These are phyloP conservation scores for Hypomecis atomaria DNA, from an alignment of 2,888 invertebrate species.

Conservation along the genomic window DNA sequence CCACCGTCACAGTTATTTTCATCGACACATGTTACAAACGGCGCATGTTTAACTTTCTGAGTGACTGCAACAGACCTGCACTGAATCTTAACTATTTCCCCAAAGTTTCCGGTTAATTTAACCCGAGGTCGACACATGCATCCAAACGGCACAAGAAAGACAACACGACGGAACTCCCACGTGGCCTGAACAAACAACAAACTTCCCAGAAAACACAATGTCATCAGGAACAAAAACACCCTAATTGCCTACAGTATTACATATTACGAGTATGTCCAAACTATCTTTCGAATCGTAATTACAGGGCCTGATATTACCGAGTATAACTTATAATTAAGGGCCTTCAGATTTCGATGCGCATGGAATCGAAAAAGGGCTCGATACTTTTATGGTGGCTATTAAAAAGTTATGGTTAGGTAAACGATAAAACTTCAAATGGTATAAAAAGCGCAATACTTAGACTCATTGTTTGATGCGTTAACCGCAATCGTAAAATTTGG, in stretches of 20 bases:
- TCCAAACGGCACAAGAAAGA: slow-evolving; percentile 56
- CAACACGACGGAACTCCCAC: slow-evolving; percentile 70
- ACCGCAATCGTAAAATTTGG: slow-evolving; percentile 72
- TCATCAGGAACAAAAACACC: slow-evolving; percentile 73
- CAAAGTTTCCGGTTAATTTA: slow-evolving; percentile 82
- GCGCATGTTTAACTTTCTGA: slow-evolving; percentile 62
- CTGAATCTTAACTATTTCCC: slow-evolving; percentile 78
- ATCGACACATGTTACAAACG: slow-evolving; percentile 46
- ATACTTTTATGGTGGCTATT: slow-evolving; percentile 47
- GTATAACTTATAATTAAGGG: slow-evolving; percentile 55
- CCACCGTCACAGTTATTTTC: slow-evolving; percentile 42
- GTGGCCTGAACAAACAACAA: slow-evolving; percentile 69
- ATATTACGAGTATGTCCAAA: slow-evolving; percentile 56
- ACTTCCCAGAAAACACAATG: slow-evolving; percentile 76
- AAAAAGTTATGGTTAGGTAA: slow-evolving; percentile 70
- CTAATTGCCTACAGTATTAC: slow-evolving; percentile 64
- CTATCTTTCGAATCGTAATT: slow-evolving; percentile 57
- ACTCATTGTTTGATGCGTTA: slow-evolving; percentile 73
- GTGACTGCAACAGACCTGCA: slow-evolving; percentile 68
- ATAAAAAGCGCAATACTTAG: slow-evolving; percentile 71
- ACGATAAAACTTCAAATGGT: slow-evolving; percentile 72
- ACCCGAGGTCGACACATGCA: slow-evolving; percentile 75
- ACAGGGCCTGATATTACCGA: slow-evolving; percentile 53
- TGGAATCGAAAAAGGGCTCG: slow-evolving; percentile 45
- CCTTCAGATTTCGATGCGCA: slow-evolving; percentile 40